These are phyloP conservation scores for Desmophyllum pertusum DNA, from an alignment of 92 coral and sea anemone species.

Conservation along the genomic window DNA sequence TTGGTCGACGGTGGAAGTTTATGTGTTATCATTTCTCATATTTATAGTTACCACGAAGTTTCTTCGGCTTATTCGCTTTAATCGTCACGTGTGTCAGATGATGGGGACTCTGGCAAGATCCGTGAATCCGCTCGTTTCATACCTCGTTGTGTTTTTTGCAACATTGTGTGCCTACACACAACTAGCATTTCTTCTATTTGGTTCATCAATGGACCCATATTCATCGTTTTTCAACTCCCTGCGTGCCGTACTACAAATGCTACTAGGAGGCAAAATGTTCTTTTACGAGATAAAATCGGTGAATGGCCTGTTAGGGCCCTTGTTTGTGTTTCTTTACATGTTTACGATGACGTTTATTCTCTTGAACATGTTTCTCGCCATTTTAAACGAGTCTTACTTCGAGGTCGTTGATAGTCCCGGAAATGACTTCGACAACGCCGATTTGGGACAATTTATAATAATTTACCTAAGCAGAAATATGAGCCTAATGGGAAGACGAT, in stretches of 20 bases:
- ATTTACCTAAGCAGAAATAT: constrained; percentile 34
- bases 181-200: constrained; percentile 70
- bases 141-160: constrained; percentile 51
- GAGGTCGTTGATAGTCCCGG: constrained; percentile 38
- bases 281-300: constrained; percentile 64
- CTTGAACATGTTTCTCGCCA: constrained; percentile 75
- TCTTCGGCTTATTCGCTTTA: constrained; percentile 65
- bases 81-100: constrained; percentile 75
- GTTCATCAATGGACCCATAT: constrained; percentile 59
- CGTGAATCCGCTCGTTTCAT: constrained; percentile 54
- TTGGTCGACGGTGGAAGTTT: constrained; percentile 61
- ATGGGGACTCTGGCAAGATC: constrained; percentile 64
- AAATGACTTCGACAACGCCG: constrained; percentile 60
- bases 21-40: constrained; percentile 59
- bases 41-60: constrained; percentile 65
- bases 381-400: constrained; percentile 67
- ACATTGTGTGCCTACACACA: constrained; percentile 66
- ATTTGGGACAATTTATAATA: constrained; percentile 68
- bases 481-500: constrained; percentile 9
- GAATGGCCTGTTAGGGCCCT: constrained; percentile 65
- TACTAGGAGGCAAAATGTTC: constrained; percentile 70
- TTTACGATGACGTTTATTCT: constrained; percentile 60
- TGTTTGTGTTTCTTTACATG: constrained; percentile 73
- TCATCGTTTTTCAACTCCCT: constrained; percentile 71
- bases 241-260: constrained; percentile 73